phyloP scores from a whole-genome alignment of 1,140 invertebrate genomes.

The Tenebrio molitor region DNA sequence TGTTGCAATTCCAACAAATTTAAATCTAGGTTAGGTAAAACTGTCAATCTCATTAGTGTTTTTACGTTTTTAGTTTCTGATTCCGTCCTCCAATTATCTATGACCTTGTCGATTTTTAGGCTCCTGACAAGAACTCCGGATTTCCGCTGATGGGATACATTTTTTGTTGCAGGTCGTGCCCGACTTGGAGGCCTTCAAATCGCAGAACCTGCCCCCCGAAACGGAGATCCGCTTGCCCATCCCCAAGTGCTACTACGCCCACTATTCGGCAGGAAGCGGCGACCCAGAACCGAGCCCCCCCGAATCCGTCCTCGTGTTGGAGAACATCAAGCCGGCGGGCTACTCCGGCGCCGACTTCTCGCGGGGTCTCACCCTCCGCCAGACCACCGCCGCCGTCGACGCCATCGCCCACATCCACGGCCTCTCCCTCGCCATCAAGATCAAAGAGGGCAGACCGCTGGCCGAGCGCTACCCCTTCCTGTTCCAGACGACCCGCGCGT shows the following conservation, averaged over 20 bases:
- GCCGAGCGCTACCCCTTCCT: conserved; percentile 79
- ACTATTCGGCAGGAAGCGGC: conserved; percentile 69
- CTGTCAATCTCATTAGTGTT: no score
- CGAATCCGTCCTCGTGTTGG: conserved; percentile 76
- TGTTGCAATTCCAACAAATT: no score
- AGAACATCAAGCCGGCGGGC: conserved; percentile 72
- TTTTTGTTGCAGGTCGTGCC: conserved; percentile 72
- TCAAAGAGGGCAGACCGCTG: conserved; percentile 73
- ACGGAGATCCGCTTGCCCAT: conserved; percentile 69
- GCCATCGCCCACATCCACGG: conserved; percentile 81
- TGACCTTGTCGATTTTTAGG: no score
- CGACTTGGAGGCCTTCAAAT: conserved; percentile 72
- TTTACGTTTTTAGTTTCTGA: neutral
- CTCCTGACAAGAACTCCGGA: no score
- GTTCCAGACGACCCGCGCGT: conserved; percentile 81
- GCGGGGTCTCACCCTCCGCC: conserved; percentile 75
- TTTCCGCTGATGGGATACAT: no score
- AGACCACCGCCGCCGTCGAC: conserved; percentile 76
- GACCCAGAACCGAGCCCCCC: conserved; percentile 70
- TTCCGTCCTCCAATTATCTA: neutral
- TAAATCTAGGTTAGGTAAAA: no score
- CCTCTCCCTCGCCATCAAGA: conserved; percentile 76
- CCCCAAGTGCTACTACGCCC: conserved; percentile 76
- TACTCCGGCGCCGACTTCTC: conserved; percentile 75
- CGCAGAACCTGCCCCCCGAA: conserved; percentile 63